Base-by-base conservation (phyloP, 2,113 vertebrate species). In the Hippotragus niger region DNA sequence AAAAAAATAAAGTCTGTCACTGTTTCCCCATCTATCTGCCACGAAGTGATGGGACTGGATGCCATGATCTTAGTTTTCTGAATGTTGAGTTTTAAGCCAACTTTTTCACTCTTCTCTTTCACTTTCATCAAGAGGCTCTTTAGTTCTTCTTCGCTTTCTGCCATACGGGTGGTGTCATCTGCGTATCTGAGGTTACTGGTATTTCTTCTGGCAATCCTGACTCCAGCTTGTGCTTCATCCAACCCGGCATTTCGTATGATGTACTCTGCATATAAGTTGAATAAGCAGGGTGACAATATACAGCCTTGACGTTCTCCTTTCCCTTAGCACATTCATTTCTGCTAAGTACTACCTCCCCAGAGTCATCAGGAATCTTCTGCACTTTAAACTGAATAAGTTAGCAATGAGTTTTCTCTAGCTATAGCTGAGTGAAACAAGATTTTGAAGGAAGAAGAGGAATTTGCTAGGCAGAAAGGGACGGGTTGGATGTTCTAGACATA, bases 221-320 rank as follows among this genome's bases (percentile, higher is more conserved):
- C 36, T 71, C 67, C n/a, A 23, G 10, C n/a, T 71, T 71, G n/a
- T 71, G 67, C 19, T 71, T 71, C n/a, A 23, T 71, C 67, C 67
- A 40, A 5, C 67, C 10, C 0, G 0, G 67, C 67, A 36, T 36
- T 71, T 71, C 1, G 0, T n/a, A 71, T 71, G 67, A 71, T 40
- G n/a, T 40, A 40, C n/a, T 71, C 67, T 71, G n/a, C 19, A 71
- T 71, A 40, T 23, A 71, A 40, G 19, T 23, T 71, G 36, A 71
- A 71, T 71, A 71, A 71, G n/a, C n/a, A 40, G 19, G 19, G 67
- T 71, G 67, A 71, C 67, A 71, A 71, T 71, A 40, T 40, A 71
- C 10, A 71, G n/a, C n/a, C 67, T 71, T 23, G 19, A 71, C n/a
- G 2, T 71, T 40, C 67, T 71, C 67, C 67, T 71, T 71, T 71